Conservation (phyloP, 2,888 invertebrate genomes). For the Monochamus alternatus region DNA sequence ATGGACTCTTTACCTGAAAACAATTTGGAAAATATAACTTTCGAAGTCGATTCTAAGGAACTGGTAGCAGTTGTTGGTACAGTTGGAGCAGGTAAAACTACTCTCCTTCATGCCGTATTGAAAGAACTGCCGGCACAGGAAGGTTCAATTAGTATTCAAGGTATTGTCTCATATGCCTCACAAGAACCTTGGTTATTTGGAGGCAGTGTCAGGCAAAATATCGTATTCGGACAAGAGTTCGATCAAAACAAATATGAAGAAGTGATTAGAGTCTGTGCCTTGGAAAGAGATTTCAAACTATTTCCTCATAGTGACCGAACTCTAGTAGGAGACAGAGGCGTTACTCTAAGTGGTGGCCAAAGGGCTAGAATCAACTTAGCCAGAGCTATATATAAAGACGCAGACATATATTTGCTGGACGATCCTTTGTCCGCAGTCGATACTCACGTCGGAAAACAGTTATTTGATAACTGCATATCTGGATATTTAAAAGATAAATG, state of each 20-base stretch:
- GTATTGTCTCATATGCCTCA: constrained; percentile 82
- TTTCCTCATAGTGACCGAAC: constrained; percentile 86
- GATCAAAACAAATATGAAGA: constrained; percentile 78
- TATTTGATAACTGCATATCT: constrained; percentile 86
- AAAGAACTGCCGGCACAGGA: constrained; percentile 80
- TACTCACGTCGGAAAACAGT: constrained; percentile 86
- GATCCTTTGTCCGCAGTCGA: constrained; percentile 93
- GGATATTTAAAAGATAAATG: constrained; percentile 78
- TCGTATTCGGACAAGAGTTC: constrained; percentile 87
- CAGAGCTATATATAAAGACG: constrained; percentile 85
- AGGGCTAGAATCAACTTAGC: constrained; percentile 90
- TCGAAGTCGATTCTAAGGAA: constrained; percentile 42
- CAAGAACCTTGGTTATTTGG: constrained; percentile 90
- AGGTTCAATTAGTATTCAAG: constrained; percentile 79
- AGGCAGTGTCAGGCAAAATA: constrained; percentile 90
- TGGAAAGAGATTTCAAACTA: constrained; percentile 80
- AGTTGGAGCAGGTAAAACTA: constrained; percentile 75
- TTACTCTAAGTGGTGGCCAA: constrained; percentile 84
- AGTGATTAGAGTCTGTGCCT: constrained; percentile 79
- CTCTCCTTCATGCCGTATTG: constrained; percentile 73
- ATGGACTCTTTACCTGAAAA: constrained; percentile 41
- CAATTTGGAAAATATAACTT: constrained; percentile 43
- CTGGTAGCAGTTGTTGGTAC: constrained; percentile 48
- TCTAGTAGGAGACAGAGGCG: constrained; percentile 82
- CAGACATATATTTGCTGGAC: constrained; percentile 88